Percentiles rank a stretch among this genome's conserved stretches.
These are phyloP conservation scores for Paratilapia polleni DNA, from an alignment of 2,113 vertebrate genomes.

Conservation along the genomic window DNA sequence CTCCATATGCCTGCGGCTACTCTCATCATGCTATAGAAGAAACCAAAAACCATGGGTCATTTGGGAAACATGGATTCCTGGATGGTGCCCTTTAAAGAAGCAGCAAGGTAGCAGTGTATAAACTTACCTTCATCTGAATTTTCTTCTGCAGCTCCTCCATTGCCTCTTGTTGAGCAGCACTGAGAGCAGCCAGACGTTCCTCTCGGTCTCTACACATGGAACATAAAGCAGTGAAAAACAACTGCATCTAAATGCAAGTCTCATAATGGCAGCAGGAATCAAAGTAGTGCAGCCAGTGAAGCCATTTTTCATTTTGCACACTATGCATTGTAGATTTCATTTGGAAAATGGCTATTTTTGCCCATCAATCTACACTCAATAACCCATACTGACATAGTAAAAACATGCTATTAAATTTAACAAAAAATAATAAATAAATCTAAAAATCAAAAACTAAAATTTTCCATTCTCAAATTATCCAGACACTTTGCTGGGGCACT, in stretches of 20 bases:
- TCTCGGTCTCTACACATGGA: conserved; percentile 87
- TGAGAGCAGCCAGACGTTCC: conserved; percentile 94
- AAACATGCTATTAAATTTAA: neutral
- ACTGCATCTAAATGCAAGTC: neutral
- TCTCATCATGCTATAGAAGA: conserved; percentile 91
- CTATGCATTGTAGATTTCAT: neutral
- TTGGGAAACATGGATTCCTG: neutral
- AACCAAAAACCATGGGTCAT: conserved; percentile 8
- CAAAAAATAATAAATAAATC: no score
- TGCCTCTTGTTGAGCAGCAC: conserved; percentile 97
- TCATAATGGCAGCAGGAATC: neutral
- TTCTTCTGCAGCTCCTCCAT: conserved; percentile 99
- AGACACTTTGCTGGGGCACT: neutral
- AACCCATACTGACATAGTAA: neutral
- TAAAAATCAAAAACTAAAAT: neutral
- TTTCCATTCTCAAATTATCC: neutral
- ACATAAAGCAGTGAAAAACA: conserved; percentile 4
- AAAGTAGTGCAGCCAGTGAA: neutral
- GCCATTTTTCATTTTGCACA: neutral
- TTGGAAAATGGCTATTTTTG: neutral
- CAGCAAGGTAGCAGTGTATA: neutral
- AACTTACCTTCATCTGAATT: conserved; percentile 93
- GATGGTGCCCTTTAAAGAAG: neutral
- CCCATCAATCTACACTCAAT: neutral
- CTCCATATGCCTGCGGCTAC: conserved; percentile 97